Evolutionary conservation across 1,140 invertebrate species (phyloP), one percentile per base, ranked within the genome.

Genomic region (Drosophila miranda): DNA sequence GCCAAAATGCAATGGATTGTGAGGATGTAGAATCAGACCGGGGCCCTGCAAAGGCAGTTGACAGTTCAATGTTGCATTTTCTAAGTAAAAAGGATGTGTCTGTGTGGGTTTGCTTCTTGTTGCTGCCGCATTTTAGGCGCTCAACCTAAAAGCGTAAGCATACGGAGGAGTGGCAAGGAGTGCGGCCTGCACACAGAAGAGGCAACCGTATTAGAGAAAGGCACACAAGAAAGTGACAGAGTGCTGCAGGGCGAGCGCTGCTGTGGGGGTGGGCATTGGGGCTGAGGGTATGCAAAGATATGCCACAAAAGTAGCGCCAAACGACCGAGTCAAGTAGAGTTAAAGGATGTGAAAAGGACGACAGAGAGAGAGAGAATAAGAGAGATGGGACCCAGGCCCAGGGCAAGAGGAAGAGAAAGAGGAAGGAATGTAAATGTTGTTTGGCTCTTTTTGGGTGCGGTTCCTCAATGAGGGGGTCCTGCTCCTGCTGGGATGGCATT

Each of bases 31-130:
- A 54, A 41, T 43, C 26, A 26, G 21, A 52, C 23, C 14, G 11
- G 6, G 21, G 42, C 8, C 1, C 4, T 30, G 41, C 44, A 53
- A 21, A 56, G 45, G 58, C 64, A 80, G 80, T 84, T 84, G 80
- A 84, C 81, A 84, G 81, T 84, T 84, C 81, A 86, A 86, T 84
- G 81, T 84, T 87, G 82, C 81, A 76, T 75, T 75, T 58, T 74
- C 75, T 67, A 78, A 78, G 60, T 75, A 66, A 78, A 75, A 69
- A 51, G 70, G 76, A 74, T 57, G 57, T 75, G 49, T 60, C 55
- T 28, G n/a, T 56, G 34, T 59, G 19, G 19, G 48, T 59, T 51
- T 41, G 43, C 13, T 48, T 34, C 34, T n/a, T 57, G 42, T 57
- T 57, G 53, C 30, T 30, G 51, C 43, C 61, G 70, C 71, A 69